phyloP scores from a whole-genome alignment of 1,140 invertebrate genomes.

The Drosophila grimshawi region DNA sequence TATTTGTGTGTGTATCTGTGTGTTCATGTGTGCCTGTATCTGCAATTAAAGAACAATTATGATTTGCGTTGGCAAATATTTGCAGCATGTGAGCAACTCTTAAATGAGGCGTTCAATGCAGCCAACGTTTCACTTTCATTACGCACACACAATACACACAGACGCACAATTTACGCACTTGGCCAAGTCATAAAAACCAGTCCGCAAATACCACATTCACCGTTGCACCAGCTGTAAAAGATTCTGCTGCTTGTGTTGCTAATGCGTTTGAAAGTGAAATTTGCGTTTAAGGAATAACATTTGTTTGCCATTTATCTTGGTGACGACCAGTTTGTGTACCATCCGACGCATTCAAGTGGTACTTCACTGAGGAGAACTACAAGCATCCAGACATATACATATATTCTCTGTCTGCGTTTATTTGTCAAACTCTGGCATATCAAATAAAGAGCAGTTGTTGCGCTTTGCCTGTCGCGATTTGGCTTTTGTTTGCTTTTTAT shows the following conservation, averaged over 20 bases:
- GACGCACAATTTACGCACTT: constrained; percentile 29
- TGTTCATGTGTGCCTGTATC: constrained; percentile 13
- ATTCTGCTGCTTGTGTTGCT: constrained; percentile 24
- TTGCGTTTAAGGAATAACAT: constrained; percentile 38
- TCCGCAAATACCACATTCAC: constrained; percentile 21
- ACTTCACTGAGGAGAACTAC: background rate
- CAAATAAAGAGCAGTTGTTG: constrained; percentile 22
- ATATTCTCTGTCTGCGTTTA: constrained; percentile 21
- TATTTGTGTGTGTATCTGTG: background rate
- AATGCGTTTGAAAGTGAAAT: constrained; percentile 57
- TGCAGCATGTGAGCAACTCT: constrained; percentile 52
- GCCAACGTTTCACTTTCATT: constrained; percentile 52
- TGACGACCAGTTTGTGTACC: background rate
- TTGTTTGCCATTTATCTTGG: constrained; percentile 40
- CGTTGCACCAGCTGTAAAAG: constrained; percentile 7
- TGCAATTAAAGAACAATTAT: constrained; percentile 58
- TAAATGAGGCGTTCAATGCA: constrained; percentile 48
- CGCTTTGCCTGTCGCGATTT: background rate
- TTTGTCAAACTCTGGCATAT: constrained; percentile 30
- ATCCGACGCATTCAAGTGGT: constrained; percentile 8
- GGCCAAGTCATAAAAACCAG: constrained; percentile 47
- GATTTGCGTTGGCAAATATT: constrained; percentile 55
- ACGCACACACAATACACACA: constrained; percentile 6
- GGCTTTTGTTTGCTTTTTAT: constrained; percentile 9
- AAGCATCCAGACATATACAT: background rate